phyloP scores from a whole-genome alignment of 2,888 invertebrate genomes.

The Drosophila rellima region DNA sequence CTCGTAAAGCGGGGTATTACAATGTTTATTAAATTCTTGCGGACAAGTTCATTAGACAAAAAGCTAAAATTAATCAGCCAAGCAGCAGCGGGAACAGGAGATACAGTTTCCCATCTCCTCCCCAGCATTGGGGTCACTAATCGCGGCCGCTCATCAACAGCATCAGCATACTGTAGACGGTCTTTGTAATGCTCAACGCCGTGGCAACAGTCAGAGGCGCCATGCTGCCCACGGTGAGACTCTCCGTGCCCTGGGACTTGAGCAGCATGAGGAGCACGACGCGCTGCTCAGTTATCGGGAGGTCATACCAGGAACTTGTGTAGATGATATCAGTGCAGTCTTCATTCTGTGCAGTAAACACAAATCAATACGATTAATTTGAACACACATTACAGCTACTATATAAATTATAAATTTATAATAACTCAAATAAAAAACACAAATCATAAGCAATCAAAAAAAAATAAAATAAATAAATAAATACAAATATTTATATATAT shows the following conservation, averaged over 20 bases:
- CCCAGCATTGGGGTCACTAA: constrained; percentile 2
- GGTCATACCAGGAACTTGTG: constrained; percentile 62
- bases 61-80: constrained; percentile 75
- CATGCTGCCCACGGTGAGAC: constrained; percentile 56
- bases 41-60: constrained; percentile 78
- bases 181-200: constrained; percentile 56
- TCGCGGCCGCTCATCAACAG: constrained; percentile 34
- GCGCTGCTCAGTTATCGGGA: constrained; percentile 57
- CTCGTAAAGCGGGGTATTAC: constrained; percentile 52
- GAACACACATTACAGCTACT: too few relatives aligned
- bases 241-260: constrained; percentile 49
- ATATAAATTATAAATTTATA: too few relatives aligned
- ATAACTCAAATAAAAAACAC: too few relatives aligned
- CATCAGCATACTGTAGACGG: constrained; percentile 53
- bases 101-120: neutral
- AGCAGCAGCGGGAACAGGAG: neutral
- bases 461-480: too few relatives aligned
- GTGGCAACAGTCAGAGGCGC: constrained; percentile 61
- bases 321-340: constrained; percentile 56
- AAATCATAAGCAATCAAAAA: too few relatives aligned
- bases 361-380: neutral
- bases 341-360: constrained; percentile 55
- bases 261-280: constrained; percentile 63
- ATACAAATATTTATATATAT: too few relatives aligned
- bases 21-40: constrained; percentile 74